Base-by-base conservation (phyloP, 2,888 invertebrate species). In the Metellina segmentata region DNA sequence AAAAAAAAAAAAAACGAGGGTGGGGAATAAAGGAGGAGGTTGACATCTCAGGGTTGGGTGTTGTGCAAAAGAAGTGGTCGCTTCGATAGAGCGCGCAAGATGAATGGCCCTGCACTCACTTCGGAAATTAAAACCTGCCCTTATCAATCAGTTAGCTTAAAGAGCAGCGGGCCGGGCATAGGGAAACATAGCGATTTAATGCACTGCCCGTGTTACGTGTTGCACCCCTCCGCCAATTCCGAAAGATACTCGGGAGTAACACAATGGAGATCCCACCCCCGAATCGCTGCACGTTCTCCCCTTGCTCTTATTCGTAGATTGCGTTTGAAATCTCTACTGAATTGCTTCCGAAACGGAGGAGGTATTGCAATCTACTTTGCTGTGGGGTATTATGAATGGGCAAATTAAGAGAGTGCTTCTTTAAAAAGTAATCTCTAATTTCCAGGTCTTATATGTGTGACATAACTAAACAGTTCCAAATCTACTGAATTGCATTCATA, bases 101-200 rank as follows among this genome's bases (percentile, higher is more conserved):
- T 89, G 81, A 89, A 92, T 92, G 11, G 89, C 85, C 19, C 53
- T 70, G 69, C 81, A 83, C 88, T 85, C 91, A 89, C 91, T 92
- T 92, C 83, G 91, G 91, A 92, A 92, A 92, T 92, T 92, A 92
- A 92, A 92, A 92, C 85, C 89, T 89, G 81, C 83, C 82, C 91
- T 92, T 92, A 92, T 92, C 91, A 92, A 92, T 92, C 91, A 92
- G 91, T 69, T 81, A 69, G 74, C 88, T 89, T 89, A 77, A 89
- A 52, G 91, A 52, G 83, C 34, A 34, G 34, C 34, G 34, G 74
- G 69, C 78, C 53, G 85, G 70, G 61, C 20, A n/a, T 19, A 71
- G 82, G 91, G 52, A 83, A 79, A 87, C 87, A 83, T 70, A 49
- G 89, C 85, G 79, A 88, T 89, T 92, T 92, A 92, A 92, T 92